phyloP scores from a whole-genome alignment of 2,797 vertebrate genomes.

The Eulemur rubriventer region DNA sequence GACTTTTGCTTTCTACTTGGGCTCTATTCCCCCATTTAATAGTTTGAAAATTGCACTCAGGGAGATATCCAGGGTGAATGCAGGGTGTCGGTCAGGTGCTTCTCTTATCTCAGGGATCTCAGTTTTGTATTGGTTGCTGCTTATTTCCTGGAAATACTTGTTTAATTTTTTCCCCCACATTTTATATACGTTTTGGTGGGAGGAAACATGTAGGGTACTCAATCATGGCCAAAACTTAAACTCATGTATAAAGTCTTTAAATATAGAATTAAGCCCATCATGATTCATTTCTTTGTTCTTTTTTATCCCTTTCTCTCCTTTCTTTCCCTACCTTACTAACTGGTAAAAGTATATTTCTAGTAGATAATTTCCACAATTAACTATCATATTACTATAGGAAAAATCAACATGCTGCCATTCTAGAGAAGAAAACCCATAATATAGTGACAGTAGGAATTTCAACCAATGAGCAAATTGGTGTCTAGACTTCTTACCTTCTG shows the following conservation, averaged over 20 bases:
- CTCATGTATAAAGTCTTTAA: neutral
- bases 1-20: neutral
- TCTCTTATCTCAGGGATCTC: neutral
- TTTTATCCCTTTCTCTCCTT: neutral
- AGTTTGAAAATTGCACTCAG: neutral
- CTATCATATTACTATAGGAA: neutral
- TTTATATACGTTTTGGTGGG: neutral
- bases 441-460: neutral
- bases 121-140: neutral
- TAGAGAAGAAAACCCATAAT: neutral
- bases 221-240: neutral
- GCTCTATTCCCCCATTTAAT: neutral
- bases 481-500: neutral
- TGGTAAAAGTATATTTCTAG: neutral
- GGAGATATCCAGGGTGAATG: neutral
- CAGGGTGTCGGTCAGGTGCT: fast-evolving
- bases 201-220: neutral
- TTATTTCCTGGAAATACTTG: neutral
- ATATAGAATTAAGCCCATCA: neutral
- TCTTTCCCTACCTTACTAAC: neutral
- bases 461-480: neutral
- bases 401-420: neutral
- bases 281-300: neutral
- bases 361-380: neutral
- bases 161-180: neutral